These are phyloP conservation scores for Carterocephalus palaemon DNA, from an alignment of 2,888 invertebrate species.

Conservation along the genomic window DNA sequence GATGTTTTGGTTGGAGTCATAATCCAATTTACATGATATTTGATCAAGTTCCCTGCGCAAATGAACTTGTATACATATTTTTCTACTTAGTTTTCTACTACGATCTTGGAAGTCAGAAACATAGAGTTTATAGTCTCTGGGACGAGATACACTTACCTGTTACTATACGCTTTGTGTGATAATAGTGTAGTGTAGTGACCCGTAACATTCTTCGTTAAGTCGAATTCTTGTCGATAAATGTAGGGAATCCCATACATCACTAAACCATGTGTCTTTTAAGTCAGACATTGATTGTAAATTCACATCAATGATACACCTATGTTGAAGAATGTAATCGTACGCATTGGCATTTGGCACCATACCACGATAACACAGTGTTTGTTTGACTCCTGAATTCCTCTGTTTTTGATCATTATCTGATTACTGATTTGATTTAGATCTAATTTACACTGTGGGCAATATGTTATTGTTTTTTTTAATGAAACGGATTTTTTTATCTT, in stretches of 20 bases:
- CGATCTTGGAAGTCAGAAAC: too few relatives aligned
- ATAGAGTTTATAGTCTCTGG: too few relatives aligned
- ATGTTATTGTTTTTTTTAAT: too few relatives aligned
- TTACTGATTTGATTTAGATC: slow-evolving; percentile 25
- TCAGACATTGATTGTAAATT: slow-evolving; percentile 45
- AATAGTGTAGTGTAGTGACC: too few relatives aligned
- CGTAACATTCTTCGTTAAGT: not conserved
- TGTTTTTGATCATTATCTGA: slow-evolving; percentile 19
- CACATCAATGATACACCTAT: slow-evolving; percentile 36
- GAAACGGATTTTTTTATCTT: too few relatives aligned
- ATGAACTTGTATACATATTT: too few relatives aligned
- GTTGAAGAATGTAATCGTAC: slow-evolving; percentile 21
- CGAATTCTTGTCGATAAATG: slow-evolving; percentile 13
- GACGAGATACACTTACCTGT: too few relatives aligned
- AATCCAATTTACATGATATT: too few relatives aligned
- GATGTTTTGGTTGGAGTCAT: too few relatives aligned
- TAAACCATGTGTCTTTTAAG: slow-evolving; percentile 55
- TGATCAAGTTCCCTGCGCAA: too few relatives aligned
- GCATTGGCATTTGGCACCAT: slow-evolving; percentile 46
- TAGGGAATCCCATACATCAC: slow-evolving; percentile 29
- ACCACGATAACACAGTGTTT: slow-evolving; percentile 40
- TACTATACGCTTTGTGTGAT: too few relatives aligned
- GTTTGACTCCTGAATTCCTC: slow-evolving; percentile 22
- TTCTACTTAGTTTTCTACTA: too few relatives aligned
- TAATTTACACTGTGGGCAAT: slow-evolving; percentile 29